These are phyloP conservation scores for Ochotona curzoniae DNA, from an alignment of 2,113 vertebrate species.

Conservation along the genomic window DNA sequence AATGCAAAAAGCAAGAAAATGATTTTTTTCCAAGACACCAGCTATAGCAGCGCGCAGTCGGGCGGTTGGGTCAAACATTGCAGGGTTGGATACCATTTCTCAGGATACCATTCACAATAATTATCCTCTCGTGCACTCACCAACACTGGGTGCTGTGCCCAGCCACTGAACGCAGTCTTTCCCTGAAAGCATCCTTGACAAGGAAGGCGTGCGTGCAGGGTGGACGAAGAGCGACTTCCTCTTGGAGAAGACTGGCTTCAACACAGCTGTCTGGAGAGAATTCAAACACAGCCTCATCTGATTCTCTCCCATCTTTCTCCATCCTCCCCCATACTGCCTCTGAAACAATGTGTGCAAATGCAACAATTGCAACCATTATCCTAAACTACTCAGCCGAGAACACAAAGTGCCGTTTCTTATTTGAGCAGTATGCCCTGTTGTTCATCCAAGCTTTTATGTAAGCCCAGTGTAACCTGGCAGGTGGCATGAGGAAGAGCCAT, in stretches of 20 bases:
- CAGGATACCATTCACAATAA: neutral
- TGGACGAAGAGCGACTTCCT: neutral
- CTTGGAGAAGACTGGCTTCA: neutral
- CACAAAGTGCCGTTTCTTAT: neutral
- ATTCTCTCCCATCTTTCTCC: neutral
- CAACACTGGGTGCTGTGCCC: neutral
- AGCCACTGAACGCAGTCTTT: neutral
- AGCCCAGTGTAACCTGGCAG: no score
- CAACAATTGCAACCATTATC: neutral
- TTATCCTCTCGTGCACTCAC: neutral
- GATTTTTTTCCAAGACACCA: neutral
- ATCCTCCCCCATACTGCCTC: neutral
- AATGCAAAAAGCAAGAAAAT: neutral
- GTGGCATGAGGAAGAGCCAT: neutral
- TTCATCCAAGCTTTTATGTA: no score
- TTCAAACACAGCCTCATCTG: no score
- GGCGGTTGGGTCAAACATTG: neutral
- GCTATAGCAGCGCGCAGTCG: no score
- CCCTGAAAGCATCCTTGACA: neutral
- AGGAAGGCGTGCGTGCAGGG: neutral
- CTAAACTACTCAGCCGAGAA: neutral
- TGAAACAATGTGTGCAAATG: neutral
- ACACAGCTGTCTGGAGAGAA: neutral
- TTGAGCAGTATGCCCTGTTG: no score
- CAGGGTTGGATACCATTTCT: neutral